Conservation (phyloP, 2,888 invertebrate genomes). For the Lysandra bellargus region DNA sequence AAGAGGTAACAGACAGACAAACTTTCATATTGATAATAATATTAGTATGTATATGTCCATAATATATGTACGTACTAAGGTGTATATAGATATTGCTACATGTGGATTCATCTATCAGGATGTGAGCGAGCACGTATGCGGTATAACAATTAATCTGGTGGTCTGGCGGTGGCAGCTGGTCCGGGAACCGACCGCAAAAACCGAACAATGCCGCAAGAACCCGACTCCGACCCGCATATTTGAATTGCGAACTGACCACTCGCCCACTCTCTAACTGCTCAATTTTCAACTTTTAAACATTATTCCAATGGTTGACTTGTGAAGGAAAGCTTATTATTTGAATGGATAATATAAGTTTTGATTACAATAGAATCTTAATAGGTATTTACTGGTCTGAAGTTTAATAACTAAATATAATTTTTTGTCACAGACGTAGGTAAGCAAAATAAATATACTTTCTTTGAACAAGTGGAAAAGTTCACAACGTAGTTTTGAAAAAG, state of each 20-base stretch:
- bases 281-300: conserved; percentile 36
- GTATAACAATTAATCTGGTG: conserved; percentile 24
- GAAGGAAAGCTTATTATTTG: neutral
- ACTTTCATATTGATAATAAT: too few relatives aligned
- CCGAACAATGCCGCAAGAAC: conserved; percentile 33
- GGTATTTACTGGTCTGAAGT: too few relatives aligned
- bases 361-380: too few relatives aligned
- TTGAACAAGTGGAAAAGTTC: too few relatives aligned
- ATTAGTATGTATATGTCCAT: too few relatives aligned
- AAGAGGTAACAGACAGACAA: too few relatives aligned
- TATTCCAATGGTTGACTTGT: neutral
- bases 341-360: neutral
- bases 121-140: conserved; percentile 1
- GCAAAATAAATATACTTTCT: too few relatives aligned
- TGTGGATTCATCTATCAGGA: conserved; percentile 4
- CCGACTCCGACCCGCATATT: conserved; percentile 37
- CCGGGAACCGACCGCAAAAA: conserved; percentile 33
- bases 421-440: too few relatives aligned
- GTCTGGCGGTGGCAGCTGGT: conserved; percentile 25
- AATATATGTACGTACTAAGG: too few relatives aligned
- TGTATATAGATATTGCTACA: neutral
- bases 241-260: conserved; percentile 39
- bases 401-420: too few relatives aligned
- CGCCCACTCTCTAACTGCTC: conserved; percentile 37
- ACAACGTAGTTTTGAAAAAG: too few relatives aligned